Evolutionary conservation across 2,797 vertebrate genomes (phyloP), one percentile per base, ranked within the genome.

Genomic region (Dicrostonyx torquatus): DNA sequence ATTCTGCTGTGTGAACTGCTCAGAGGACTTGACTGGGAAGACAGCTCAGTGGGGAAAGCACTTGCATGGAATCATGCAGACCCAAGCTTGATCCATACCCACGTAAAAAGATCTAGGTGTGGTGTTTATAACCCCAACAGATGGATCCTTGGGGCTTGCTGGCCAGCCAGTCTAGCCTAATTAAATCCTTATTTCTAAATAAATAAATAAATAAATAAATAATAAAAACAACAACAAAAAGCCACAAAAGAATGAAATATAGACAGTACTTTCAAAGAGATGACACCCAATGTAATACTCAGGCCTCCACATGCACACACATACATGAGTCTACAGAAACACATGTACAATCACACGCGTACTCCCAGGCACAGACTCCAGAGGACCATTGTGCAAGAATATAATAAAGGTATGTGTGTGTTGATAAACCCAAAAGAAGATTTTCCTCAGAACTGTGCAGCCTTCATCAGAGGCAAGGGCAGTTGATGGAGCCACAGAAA

Each of bases 401-500:
- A 24, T 55, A 40, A 58, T 11, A 20, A 93, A 73, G 34, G 55
- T 2, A 0, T n/a, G 26, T 87, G 1, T 89, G 0, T 60, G 82
- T 83, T 40, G 70, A 22, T 91, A 89, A 92, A 11, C 77, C 85
- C 40, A 76, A 60, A 68, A 82, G 58, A 64, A 50, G 12, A 68
- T 70, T 48, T 75, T 87, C 53, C 2, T 8, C 70, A 94, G 80
- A 89, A 24, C 2, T 77, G 45, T 58, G n/a, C 40, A 90, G 93
- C 40, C 79, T 83, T 1, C 5, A 4, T 7, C 29, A 12, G n/a
- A 86, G 50, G 14, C 1, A 9, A 89, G 89, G 96, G 89, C 70
- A 76, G 58, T 58, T 84, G 31, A 70, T 53, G n/a, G 95, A 92
- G 82, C 0, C 1, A 73, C 87, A 95, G 91, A 75, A 94, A 26